phyloP scores from a whole-genome alignment of 1,140 invertebrate species.

The Cephus cinctus region DNA sequence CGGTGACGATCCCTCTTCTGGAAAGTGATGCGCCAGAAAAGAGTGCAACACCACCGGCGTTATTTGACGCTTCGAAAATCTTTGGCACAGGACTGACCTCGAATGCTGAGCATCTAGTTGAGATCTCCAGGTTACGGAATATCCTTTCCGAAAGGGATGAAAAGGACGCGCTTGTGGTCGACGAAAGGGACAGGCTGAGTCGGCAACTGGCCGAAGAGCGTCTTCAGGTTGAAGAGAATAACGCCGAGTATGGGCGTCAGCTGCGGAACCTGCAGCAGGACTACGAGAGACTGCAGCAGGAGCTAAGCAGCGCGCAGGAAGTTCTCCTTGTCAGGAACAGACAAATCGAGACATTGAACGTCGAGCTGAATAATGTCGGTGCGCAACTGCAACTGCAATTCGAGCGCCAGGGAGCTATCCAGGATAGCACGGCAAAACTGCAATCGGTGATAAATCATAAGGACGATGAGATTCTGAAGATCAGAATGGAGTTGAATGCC shows the following conservation, averaged over 20 bases:
- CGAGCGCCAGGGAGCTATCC: slow-evolving; percentile 11
- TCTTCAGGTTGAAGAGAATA: slow-evolving; percentile 9
- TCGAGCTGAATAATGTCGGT: slow-evolving; percentile 8
- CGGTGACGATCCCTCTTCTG: too few species aligned
- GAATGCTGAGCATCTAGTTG: slow-evolving; percentile 10
- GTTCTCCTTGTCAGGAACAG: slow-evolving; percentile 6
- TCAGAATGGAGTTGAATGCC: slow-evolving; percentile 14
- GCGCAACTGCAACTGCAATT: slow-evolving; percentile 11
- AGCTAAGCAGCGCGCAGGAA: slow-evolving; percentile 8
- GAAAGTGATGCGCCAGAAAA: too few species aligned
- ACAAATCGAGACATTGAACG: slow-evolving; percentile 10
- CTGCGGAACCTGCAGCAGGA: slow-evolving; percentile 12
- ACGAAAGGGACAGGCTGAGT: slow-evolving; percentile 21
- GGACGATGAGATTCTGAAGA: slow-evolving; percentile 14
- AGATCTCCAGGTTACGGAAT: slow-evolving; percentile 25
- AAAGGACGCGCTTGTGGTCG: slow-evolving; percentile 26
- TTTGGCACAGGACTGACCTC: slow-evolving; percentile 22
- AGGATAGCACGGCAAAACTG: slow-evolving; percentile 8
- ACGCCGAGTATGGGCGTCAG: slow-evolving; percentile 2
- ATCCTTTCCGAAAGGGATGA: slow-evolving; percentile 18
- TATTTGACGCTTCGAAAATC: slow-evolving; percentile 37
- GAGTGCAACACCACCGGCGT: slow-evolving; percentile 7
- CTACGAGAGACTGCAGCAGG: background rate
- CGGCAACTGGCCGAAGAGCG: slow-evolving; percentile 19
- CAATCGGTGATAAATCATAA: slow-evolving; percentile 12